Evolutionary conservation across 1,140 invertebrate species (phyloP), one percentile per base, ranked within the genome.

Genomic region (Musca domestica): DNA sequence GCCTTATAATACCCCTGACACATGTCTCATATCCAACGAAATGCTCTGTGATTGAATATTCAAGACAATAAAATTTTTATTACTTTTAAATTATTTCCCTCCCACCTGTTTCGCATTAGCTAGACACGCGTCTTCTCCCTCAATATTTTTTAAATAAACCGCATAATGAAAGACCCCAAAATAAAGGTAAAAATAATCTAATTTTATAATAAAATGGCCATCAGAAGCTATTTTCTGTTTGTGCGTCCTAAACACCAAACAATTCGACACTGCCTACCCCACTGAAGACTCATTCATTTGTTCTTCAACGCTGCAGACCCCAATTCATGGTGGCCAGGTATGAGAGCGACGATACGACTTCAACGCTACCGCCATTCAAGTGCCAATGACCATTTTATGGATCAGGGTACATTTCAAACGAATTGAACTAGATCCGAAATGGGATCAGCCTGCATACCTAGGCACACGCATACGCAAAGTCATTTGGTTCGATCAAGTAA

Each of bases 361-460:
- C 23, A 25, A 20, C 34, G 27, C 56, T 61, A 61, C 56, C 56
- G 56, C 34, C 27, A 61, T 34, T 61, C 10, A 61, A n/a, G 27
- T 61, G 56, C 56, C 56, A 61, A 61, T 61, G 56, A 61, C 56
- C 56, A 61, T 17, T 34, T 61, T 61, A 34, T 61, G 19, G 56
- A 61, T 61, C 56, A 61, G 25, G 56, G 56, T 61, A 61, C 27
- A 17, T 61, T 41, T 58, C 19, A 34, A 58, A 7, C 54, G 30
- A 56, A 41, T 61, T 61, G 34, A 61, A 61, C 56, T 61, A 61
- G 56, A 61, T 61, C 41, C 56, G 52, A 25, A 54, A 61, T 30
- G 56, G 56, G 27, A 41, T 41, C 27, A 34, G 30, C 17, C 20
- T 25, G 10, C 20, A 54, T 54, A 56, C 34, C 5, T 9, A 41